Base-by-base conservation (phyloP, 1,140 invertebrate genomes). In the Paralvinella palmiformis region DNA sequence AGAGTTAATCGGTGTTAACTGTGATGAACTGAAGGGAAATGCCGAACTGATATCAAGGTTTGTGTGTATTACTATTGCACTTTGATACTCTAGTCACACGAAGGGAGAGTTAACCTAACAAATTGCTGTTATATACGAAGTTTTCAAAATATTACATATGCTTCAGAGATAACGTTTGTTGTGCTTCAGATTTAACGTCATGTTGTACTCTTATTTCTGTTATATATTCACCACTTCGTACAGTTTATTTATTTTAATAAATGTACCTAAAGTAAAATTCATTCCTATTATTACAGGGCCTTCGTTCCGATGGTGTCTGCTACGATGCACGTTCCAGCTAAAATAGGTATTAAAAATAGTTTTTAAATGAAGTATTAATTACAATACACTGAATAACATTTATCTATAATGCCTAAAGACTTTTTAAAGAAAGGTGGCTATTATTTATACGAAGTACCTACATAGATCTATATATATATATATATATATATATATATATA, bases 301-400 rank as follows among this genome's bases (percentile, higher is more conserved):
- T 88, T 96, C 69, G 82, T 93, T 1, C 75, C 83, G 6, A 91
- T 92, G 82, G 81, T 81, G 10, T 84, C 88, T 27, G 92, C 89
- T 0, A 85, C 73, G 4, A 94, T 98, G 91, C 94, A 97, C 79
- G 71, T 98, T 13, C 96, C 96, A 20, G 94, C 89, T 0, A 82
- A 86, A 52, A 97, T 99, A 69, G 94, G 94, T 81, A 65, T 45
- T 52, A 22, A n/a, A 56, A 2, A 32, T 10, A 2, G 24, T 17
- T 22, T 1, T 29, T 24, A 6, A 52, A 36, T 32, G 24, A 13
- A n/a, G 4, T 60, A n/a, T 33, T 48, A 22, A 17, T 17, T 31
- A 4, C 31, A 1, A 17, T 20, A 37, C 1, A 59, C 17, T 15
- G n/a, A 60, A 60, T n/a, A 60, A 60, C 17, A 27, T 33, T 17